Conservation (phyloP, 2,888 invertebrate species). For the Dendrolimus pini region DNA sequence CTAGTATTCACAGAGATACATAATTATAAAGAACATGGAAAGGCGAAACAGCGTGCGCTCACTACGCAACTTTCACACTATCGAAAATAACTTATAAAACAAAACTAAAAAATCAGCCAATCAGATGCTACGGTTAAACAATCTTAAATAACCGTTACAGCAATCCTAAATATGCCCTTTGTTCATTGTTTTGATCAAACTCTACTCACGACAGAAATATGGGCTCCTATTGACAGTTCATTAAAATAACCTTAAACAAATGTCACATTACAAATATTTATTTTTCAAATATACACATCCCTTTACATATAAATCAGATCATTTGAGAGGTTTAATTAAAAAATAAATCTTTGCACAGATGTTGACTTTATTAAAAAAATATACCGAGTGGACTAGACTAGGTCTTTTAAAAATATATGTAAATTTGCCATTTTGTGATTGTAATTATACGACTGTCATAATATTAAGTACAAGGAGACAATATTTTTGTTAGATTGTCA, state of each 20-base stretch:
- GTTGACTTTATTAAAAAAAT: not conserved
- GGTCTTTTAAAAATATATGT: no score
- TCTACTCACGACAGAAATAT: no score
- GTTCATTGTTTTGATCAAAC: no score
- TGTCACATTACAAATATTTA: not conserved
- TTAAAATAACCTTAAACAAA: no score
- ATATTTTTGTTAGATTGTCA: no score
- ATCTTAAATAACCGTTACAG: constrained; percentile 1
- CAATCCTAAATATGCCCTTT: no score
- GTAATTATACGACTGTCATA: no score
- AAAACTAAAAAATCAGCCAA: constrained; percentile 45
- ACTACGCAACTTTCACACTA: constrained; percentile 44
- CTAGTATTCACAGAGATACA: constrained; percentile 74
- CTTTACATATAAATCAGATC: constrained; percentile 30
- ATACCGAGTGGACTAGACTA: not conserved
- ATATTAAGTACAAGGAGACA: no score
- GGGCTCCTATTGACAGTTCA: no score
- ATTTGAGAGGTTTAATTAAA: constrained; percentile 26
- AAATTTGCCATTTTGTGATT: no score
- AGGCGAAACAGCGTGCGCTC: constrained; percentile 64
- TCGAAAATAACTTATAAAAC: constrained; percentile 28
- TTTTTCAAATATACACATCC: constrained; percentile 16
- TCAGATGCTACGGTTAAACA: constrained; percentile 25
- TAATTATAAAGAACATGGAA: constrained; percentile 55
- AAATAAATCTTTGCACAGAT: not conserved